Base-by-base conservation (phyloP, 2,113 vertebrate genomes). In the Ctenodactylus gundi region DNA sequence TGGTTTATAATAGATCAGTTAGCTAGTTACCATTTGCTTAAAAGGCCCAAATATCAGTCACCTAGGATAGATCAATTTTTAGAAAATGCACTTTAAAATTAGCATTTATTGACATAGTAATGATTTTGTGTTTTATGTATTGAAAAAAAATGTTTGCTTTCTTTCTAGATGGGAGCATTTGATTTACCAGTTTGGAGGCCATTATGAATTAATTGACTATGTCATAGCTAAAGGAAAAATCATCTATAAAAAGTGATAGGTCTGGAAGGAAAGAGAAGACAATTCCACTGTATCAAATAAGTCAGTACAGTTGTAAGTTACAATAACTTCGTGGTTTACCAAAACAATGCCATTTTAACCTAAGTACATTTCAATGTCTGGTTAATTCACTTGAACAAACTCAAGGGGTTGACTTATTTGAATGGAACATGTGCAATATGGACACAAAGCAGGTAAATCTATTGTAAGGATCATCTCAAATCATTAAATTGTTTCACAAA, bases 141-240 rank as follows among this genome's bases (percentile, higher is more conserved):
- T 87, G 75, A 51, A 96, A 25, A 80, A 46, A 44, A 80, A 88
- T 36, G 62, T 65, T 95, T 97, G 12, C 65, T 94, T 75, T 97
- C 91, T 97, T 98, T 97, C 80, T 97, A 99, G 99, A 68, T 99
- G 99, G 99, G 99, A 99, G 94, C 99, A 99, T 96, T 97, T 99
- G 96, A 99, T 99, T 97, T 99, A 99, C 97, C 99, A 99, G 98
- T 99, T 99, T 93, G 99, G 99, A 77, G 99, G 99, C 90, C 99
- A 99, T 57, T 99, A 99, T 72, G 98, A 99, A 83, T 88, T 99
- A 94, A 99, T 99, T 58, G 98, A 98, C 41, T 99, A 98, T 1
- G 99, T 99, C n/a, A 97, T 99, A 96, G 93, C 98, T 94, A 99
- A 99, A 98, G 99, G 99, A 85, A 98, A 99, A 92, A 46, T 99